phyloP scores from a whole-genome alignment of 2,113 vertebrate species.

The Hippocampus abdominalis region DNA sequence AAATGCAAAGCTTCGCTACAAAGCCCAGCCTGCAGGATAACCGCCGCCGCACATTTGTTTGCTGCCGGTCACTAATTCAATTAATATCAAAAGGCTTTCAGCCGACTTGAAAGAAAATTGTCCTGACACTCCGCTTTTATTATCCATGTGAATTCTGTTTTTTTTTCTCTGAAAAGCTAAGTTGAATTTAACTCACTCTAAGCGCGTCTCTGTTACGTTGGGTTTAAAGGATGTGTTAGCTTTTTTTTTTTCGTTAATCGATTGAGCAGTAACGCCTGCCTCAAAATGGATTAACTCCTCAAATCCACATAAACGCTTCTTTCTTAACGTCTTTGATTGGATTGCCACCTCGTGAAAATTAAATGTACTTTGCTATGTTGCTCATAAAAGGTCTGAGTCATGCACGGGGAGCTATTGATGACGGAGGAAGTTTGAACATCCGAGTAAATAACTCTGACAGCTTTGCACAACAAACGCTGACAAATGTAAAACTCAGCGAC shows the following conservation, averaged over 20 bases:
- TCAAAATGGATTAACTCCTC: conserved; percentile 36
- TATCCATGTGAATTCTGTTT: conserved; percentile 19
- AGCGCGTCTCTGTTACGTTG: conserved; percentile 7
- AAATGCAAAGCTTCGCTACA: conserved; percentile 37
- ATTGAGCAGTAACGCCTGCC: conserved; percentile 11
- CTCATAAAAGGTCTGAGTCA: conserved; percentile 57
- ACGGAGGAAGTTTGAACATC: conserved; percentile 42
- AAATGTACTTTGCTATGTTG: conserved; percentile 13
- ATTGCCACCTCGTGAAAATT: conserved; percentile 17
- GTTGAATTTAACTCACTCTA: conserved; percentile 19
- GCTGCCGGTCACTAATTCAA: conserved; percentile 70
- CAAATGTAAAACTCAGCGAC: conserved; percentile 33
- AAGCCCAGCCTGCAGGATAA: conserved; percentile 64
- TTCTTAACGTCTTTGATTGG: conserved; percentile 17
- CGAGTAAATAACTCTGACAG: conserved; percentile 49
- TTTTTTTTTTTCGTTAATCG: not conserved
- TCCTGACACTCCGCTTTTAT: conserved; percentile 29
- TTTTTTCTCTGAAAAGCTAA: conserved; percentile 26
- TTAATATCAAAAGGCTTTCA: conserved; percentile 55
- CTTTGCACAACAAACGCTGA: conserved; percentile 42
- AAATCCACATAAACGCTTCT: conserved; percentile 18
- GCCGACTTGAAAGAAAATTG: conserved; percentile 51
- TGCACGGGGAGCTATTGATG: conserved; percentile 40
- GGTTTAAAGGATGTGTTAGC: conserved; percentile 21
- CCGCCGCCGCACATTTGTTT: conserved; percentile 58